Base-by-base conservation (phyloP, 2,797 vertebrate species). In the Kryptolebias ocellatus region DNA sequence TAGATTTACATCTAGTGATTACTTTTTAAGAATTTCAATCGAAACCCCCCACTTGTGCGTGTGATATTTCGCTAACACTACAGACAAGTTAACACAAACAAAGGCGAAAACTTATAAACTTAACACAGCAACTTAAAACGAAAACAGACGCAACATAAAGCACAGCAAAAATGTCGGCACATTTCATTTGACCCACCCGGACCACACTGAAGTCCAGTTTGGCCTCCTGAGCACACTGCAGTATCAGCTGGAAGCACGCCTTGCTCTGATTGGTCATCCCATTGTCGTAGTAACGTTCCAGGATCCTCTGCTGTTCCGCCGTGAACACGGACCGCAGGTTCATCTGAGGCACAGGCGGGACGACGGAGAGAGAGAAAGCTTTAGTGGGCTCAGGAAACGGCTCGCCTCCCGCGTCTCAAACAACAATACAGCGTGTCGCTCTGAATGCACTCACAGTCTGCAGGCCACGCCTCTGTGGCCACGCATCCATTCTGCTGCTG, bases 201-300 rank as follows among this genome's bases (percentile, higher is more conserved):
- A 99, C 98, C 87, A 99, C 98, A 60, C 97, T 99, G 95, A 99
- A 99, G 93, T 99, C 97, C 93, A 99, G 93, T 79, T 98, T 98
- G 90, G 97, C 96, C 93, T 99, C 97, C 89, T 99, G 98, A 81
- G 98, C 96, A 92, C 98, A 99, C 86, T 99, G 97, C 83, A 99
- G 94, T 91, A 99, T 99, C 81, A 98, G 95, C 95, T 98, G 97
- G 94, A 99, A 99, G 93, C 98, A 99, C 90, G 97, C 95, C 92
- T 99, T 99, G 95, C 98, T 99, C 91, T 99, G 98, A 95, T 99
- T 99, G 94, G 96, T 99, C 98, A 99, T 99, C 90, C 98, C 98
- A 92, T 95, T 98, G 66, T 99, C 96, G 92, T 99, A 99, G 92
- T 98, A 99, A 80, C 96, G 96, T 85, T 99, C 97, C 80, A 99